Evolutionary conservation across 1,140 invertebrate species (phyloP).

Genomic region (Drosophila parabipectinata): DNA sequence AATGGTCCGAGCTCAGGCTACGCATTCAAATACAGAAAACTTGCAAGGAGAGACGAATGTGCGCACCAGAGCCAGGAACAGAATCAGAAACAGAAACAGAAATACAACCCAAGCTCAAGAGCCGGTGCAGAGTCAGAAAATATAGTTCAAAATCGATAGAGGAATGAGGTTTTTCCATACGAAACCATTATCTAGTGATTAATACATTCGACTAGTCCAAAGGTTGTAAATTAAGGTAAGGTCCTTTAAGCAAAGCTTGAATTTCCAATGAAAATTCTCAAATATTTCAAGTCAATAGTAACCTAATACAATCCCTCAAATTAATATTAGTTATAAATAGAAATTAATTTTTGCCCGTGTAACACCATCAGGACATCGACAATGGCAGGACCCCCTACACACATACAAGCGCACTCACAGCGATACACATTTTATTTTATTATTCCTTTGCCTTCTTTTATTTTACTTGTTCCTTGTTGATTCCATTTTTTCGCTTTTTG

Average conservation of each 20-base stretch:
- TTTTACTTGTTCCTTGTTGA: conserved; percentile 58
- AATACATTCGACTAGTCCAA: neutral
- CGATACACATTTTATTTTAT: conserved; percentile 82
- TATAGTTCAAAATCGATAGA: neutral
- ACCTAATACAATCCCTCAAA: neutral
- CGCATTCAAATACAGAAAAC: conserved; percentile 79
- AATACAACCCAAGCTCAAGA: conserved; percentile 44
- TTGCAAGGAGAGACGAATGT: conserved; percentile 74
- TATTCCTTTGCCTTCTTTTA: conserved; percentile 75
- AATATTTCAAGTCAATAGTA: too few species aligned
- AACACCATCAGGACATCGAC: conserved; percentile 15
- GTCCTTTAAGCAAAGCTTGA: too few species aligned
- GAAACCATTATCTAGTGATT: neutral
- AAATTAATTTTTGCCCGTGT: conserved; percentile 3
- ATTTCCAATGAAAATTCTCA: too few species aligned
- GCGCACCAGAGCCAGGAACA: conserved; percentile 55
- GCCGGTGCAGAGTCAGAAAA: conserved; percentile 14
- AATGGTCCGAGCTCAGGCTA: conserved; percentile 60
- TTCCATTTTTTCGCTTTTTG: conserved; percentile 67
- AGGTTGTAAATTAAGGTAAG: too few species aligned
- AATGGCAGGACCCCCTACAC: conserved; percentile 19
- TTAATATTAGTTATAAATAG: neutral
- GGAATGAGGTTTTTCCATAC: neutral
- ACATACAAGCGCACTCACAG: conserved; percentile 32
- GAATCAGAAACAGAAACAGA: conserved; percentile 25